A percentile compares a stretch with the other conserved stretches of the same genome.
These are phyloP conservation scores for Acomys russatus DNA, from an alignment of 2,797 vertebrate species.

Conservation along the genomic window DNA sequence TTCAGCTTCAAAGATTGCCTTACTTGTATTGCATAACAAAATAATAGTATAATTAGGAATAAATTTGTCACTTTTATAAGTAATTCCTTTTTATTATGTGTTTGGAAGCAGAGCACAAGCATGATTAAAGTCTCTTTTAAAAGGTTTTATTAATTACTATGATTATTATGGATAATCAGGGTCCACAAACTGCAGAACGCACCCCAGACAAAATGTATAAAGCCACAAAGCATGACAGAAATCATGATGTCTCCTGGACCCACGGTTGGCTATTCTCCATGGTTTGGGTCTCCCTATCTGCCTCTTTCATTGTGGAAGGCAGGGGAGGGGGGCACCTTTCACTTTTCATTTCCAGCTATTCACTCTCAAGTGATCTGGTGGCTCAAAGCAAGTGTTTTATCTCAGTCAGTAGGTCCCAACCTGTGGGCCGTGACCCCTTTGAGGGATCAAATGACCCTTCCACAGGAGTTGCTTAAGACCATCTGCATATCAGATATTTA, in stretches of 20 bases:
- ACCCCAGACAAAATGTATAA: slow-evolving; percentile 59
- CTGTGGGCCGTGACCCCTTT: neutral
- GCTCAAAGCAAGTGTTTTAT: neutral
- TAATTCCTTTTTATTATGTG: slow-evolving; percentile 82
- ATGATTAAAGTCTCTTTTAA: slow-evolving; percentile 84
- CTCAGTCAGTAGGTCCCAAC: neutral
- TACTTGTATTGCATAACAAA: slow-evolving; percentile 87
- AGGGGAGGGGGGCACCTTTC: neutral
- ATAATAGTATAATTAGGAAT: slow-evolving; percentile 88
- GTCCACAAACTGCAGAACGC: slow-evolving; percentile 54
- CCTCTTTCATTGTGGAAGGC: neutral
- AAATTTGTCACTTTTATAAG: slow-evolving; percentile 88
- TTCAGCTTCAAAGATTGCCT: slow-evolving; percentile 86
- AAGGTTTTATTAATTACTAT: slow-evolving; percentile 86
- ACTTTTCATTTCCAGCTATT: neutral
- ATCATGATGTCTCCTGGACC: neutral
- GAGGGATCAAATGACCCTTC: neutral
- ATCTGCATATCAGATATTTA: neutral
- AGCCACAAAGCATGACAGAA: slow-evolving; percentile 35
- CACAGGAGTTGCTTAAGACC: neutral
- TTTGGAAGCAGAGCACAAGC: slow-evolving; percentile 84
- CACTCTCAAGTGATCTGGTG: neutral
- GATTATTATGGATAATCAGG: slow-evolving; percentile 83
- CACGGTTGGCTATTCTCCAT: neutral
- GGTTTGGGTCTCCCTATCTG: neutral